Evolutionary conservation across 2,113 vertebrate species (phyloP), one percentile per base, ranked within the genome.

Genomic region (Ochotona curzoniae): DNA sequence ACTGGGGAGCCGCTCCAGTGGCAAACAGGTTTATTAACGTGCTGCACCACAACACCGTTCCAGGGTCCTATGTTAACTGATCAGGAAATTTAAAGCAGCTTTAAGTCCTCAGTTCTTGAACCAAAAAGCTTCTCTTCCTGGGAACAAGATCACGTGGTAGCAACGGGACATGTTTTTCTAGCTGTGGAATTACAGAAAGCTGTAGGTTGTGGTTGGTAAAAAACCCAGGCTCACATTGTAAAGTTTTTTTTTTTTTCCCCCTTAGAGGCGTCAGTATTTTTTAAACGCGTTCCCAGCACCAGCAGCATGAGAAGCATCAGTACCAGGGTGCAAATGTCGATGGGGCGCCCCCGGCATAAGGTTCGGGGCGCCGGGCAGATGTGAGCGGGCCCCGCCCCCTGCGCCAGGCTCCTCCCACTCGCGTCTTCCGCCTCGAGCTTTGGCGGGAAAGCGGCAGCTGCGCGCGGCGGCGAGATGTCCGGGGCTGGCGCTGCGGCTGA

Each of bases 381-480:
- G 4, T 44, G 38, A 44, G 38, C 38, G 38, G 5, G 54, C 18
- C 54, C 54, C 54, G 54, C 54, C 54, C 54, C 1, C 0, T 2
- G 35, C 28, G 3, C 5, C 21, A 15, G 32, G 32, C 20, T 23
- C n/a, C n/a, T 49, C 88, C 32, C 66, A 44, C 76, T 49, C 5
- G 20, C 0, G 5, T 25, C 79, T 44, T 6, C 35, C 35, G 71
- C 54, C 14, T 0, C 0, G 17, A 60, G 87, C 10, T 47, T 57
- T 80, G 32, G 10, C 80, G 76, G 66, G 96, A 93, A 96, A 78
- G 1, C 5, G 7, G 54, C 69, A 13, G 94, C 91, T 69, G 71
- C 85, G 0, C 0, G 69, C 30, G 0, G 79, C 64, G 1, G 63
- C 63, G 86, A 73, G 44, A 96, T 83, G 96, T 94, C 84, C 0